Evolutionary conservation across 2,113 vertebrate genomes (phyloP).

Genomic region (Pardalotus punctatus): DNA sequence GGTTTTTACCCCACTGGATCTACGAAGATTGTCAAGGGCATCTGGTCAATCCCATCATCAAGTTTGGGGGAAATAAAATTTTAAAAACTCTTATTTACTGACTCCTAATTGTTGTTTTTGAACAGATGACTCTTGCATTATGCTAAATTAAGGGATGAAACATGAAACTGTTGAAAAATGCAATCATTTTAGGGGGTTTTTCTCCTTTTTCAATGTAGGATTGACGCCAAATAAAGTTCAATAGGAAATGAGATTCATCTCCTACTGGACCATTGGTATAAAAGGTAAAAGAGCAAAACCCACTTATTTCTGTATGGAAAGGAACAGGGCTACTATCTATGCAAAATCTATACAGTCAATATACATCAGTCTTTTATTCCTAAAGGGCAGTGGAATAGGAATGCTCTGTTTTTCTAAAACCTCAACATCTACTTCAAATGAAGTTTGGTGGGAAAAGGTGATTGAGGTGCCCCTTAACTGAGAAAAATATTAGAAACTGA

Average conservation of each 20-base stretch:
- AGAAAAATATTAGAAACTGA: not conserved
- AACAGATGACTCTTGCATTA: not conserved
- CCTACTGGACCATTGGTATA: not conserved
- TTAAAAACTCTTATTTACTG: not conserved
- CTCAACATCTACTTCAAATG: not conserved
- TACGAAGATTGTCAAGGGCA: not conserved
- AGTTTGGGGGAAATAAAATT: not conserved
- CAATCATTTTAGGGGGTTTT: not conserved
- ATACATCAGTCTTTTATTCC: not conserved
- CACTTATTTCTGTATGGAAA: not conserved
- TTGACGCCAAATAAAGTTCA: not conserved
- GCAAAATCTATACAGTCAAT: not conserved
- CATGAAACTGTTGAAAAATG: not conserved
- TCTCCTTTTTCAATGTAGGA: not conserved
- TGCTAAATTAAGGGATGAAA: not conserved
- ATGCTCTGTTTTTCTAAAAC: not conserved
- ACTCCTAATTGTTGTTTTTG: rapidly evolving
- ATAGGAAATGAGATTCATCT: not conserved
- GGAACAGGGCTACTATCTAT: not conserved
- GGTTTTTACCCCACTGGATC: not conserved
- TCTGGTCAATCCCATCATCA: not conserved
- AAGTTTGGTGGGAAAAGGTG: not conserved
- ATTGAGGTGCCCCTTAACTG: not conserved
- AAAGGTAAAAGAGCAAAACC: not conserved
- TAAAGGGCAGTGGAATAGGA: not conserved